phyloP scores from a whole-genome alignment of 2,888 invertebrate species.

The Spisula solida region DNA sequence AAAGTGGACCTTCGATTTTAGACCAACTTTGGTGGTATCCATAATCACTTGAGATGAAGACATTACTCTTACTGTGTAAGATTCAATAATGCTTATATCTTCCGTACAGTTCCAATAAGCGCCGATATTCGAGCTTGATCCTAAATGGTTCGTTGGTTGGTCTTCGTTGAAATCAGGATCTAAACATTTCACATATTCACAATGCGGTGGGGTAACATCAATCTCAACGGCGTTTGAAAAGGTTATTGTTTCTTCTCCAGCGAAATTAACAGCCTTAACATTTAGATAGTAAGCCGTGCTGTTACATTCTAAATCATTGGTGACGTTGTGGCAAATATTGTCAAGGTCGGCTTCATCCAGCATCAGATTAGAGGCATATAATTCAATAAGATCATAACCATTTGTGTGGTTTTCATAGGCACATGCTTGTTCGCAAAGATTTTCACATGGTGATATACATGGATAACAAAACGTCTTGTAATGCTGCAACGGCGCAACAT shows the following conservation, averaged over 20 bases:
- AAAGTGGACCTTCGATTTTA: slow-evolving; percentile 50
- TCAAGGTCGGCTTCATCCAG: slow-evolving; percentile 31
- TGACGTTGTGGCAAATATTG: slow-evolving; percentile 46
- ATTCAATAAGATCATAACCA: slow-evolving; percentile 62
- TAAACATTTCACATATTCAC: slow-evolving; percentile 73
- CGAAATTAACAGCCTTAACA: slow-evolving; percentile 73
- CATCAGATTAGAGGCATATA: slow-evolving; percentile 35
- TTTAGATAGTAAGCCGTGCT: slow-evolving; percentile 73
- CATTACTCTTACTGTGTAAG: slow-evolving; percentile 67
- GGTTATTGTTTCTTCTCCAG: slow-evolving; percentile 68
- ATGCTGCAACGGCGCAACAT: slow-evolving; percentile 57
- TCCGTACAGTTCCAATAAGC: slow-evolving; percentile 76
- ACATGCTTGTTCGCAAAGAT: slow-evolving; percentile 65
- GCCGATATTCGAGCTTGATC: slow-evolving; percentile 74
- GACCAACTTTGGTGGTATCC: slow-evolving; percentile 58
- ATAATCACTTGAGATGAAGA: slow-evolving; percentile 49
- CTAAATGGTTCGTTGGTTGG: slow-evolving; percentile 71
- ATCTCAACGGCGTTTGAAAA: slow-evolving; percentile 74
- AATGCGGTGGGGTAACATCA: slow-evolving; percentile 73
- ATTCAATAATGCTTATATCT: slow-evolving; percentile 70
- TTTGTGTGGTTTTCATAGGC: slow-evolving; percentile 26
- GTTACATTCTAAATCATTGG: slow-evolving; percentile 45
- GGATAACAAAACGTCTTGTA: slow-evolving; percentile 69
- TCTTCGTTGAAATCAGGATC: slow-evolving; percentile 75
- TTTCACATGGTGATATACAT: slow-evolving; percentile 65